Evolutionary conservation across 2,888 invertebrate genomes (phyloP).

Genomic region (Sesamia inferens): DNA sequence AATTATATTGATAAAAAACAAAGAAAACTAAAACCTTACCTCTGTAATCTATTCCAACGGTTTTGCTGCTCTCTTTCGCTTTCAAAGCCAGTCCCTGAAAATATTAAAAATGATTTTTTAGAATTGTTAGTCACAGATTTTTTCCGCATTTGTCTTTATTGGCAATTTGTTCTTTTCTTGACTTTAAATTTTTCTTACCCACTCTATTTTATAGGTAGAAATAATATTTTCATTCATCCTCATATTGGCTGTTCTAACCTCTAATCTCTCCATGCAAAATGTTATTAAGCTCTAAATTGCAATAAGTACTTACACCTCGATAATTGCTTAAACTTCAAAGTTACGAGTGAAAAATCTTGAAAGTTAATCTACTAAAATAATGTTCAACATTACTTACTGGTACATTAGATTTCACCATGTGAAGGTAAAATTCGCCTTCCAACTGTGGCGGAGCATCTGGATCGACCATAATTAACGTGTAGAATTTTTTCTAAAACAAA

Average conservation of each 20-base stretch:
- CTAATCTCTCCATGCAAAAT: neutral
- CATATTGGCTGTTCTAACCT: neutral
- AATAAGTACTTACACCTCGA: neutral
- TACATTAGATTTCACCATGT: conserved; percentile 87
- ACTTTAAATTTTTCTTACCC: neutral
- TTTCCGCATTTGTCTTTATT: neutral
- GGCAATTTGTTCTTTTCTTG: neutral
- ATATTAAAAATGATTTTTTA: conserved; percentile 26
- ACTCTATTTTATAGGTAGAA: neutral
- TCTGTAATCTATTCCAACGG: conserved; percentile 84
- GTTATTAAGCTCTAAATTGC: neutral
- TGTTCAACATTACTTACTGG: conserved; percentile 78
- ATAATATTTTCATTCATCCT: neutral
- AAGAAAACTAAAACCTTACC: conserved; percentile 69
- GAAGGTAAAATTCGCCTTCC: conserved; percentile 86
- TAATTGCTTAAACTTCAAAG: neutral
- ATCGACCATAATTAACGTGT: conserved; percentile 86
- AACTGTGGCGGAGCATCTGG: conserved; percentile 86
- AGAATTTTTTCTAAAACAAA: conserved; percentile 85
- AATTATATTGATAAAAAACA: neutral
- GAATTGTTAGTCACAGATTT: too few relatives aligned
- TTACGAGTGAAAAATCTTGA: neutral
- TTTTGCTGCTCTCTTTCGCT: conserved; percentile 81
- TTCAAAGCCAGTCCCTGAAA: conserved; percentile 84
- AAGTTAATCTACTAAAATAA: neutral